Percentiles rank a stretch among this genome's conserved stretches.
Evolutionary conservation across 2,888 invertebrate genomes (phyloP).

Genomic region (Cheilosia impressa): DNA sequence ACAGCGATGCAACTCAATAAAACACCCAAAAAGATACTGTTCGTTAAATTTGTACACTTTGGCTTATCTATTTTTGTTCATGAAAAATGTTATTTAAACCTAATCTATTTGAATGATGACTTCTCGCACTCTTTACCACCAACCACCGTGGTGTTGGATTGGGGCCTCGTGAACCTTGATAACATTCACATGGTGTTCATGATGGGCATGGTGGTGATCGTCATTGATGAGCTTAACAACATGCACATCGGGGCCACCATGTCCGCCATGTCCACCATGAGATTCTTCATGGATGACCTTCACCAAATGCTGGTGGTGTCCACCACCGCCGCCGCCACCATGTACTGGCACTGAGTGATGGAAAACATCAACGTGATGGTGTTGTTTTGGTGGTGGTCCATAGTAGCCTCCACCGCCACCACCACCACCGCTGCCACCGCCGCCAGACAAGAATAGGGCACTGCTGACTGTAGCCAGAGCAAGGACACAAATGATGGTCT

Average conservation of each 20-base stretch:
- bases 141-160: conserved; percentile 10
- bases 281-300: conserved; percentile 50
- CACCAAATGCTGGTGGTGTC: conserved; percentile 13
- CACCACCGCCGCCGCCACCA: conserved; percentile 3
- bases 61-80: conserved; percentile 1
- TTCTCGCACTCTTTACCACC: conserved; percentile 24
- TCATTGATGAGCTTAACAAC: conserved; percentile 33
- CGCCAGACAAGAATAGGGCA: conserved; percentile 30
- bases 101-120: conserved; percentile 2
- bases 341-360: conserved; percentile 32
- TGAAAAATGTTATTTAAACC: not conserved
- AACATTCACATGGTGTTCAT: conserved; percentile 18
- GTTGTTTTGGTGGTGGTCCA: conserved; percentile 27
- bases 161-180: conserved; percentile 32
- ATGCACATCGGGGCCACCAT: conserved; percentile 10
- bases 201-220: conserved; percentile 11
- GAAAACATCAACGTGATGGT: conserved; percentile 39
- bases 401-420: not conserved
- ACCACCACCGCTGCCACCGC: not conserved
- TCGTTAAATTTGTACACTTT: conserved; percentile 15
- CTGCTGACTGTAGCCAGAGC: conserved; percentile 51
- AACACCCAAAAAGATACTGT: not conserved
- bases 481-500: conserved; percentile 64
- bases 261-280: conserved; percentile 15
- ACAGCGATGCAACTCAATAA: not conserved